These are phyloP conservation scores for Kryphioiulus occultus DNA, from an alignment of 2,888 invertebrate species.

Conservation along the genomic window DNA sequence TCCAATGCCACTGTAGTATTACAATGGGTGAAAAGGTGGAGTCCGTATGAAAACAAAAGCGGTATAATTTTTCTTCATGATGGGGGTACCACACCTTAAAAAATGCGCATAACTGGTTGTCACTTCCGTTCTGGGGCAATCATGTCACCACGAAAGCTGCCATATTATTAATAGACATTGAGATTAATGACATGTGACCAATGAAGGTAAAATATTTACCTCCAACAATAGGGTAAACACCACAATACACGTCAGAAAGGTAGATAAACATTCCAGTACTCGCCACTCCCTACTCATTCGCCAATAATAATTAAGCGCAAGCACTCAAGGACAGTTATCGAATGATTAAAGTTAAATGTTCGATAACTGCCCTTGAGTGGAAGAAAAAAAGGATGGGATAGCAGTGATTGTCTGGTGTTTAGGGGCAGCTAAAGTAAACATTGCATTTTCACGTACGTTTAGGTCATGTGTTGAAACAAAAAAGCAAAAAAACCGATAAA, in stretches of 20 bases:
- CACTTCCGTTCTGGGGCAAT: neutral
- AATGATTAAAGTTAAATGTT: too few species aligned
- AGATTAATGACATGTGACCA: neutral
- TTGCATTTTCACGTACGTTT: too few species aligned
- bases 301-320: neutral
- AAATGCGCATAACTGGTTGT: neutral
- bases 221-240: neutral
- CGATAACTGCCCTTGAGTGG: too few species aligned
- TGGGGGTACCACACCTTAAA: neutral
- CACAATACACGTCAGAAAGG: neutral
- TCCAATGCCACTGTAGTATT: too few species aligned
- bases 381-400: too few species aligned
- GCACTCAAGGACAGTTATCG: too few species aligned
- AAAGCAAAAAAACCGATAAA: too few species aligned
- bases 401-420: too few species aligned
- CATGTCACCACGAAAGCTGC: neutral
- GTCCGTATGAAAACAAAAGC: neutral
- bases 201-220: neutral
- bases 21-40: neutral
- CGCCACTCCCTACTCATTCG: neutral
- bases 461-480: too few species aligned
- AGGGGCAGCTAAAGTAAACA: too few species aligned
- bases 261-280: neutral
- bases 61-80: neutral
- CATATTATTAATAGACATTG: neutral